These are phyloP conservation scores for Nephrotoma guestfalica DNA, from an alignment of 2,888 invertebrate genomes.

Conservation along the genomic window DNA sequence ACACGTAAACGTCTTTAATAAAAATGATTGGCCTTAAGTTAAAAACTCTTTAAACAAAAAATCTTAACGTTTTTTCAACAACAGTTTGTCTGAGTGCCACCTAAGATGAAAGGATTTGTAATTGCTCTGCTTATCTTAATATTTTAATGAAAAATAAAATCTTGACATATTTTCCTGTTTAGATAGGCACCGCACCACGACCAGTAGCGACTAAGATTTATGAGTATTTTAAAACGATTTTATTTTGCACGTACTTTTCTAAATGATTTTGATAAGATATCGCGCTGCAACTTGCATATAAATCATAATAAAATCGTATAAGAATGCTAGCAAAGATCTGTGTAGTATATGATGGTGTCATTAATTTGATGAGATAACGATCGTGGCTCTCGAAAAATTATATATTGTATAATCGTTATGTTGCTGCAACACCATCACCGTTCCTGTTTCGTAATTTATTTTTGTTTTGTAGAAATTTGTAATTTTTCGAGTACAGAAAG, in stretches of 20 bases:
- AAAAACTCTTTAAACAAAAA: not conserved
- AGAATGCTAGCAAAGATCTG: not conserved
- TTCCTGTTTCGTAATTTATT: not conserved
- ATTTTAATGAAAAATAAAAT: not conserved
- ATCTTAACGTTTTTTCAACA: not conserved
- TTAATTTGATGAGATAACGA: not conserved
- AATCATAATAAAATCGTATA: not conserved
- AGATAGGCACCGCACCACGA: not conserved
- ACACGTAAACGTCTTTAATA: not conserved
- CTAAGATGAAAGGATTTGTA: not conserved
- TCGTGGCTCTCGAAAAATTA: not conserved
- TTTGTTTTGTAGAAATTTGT: not conserved
- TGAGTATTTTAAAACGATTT: not conserved
- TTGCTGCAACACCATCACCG: not conserved
- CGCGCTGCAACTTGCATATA: not conserved
- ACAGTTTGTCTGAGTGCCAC: not conserved
- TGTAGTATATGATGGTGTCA: not conserved
- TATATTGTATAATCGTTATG: not conserved
- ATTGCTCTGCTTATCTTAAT: not conserved
- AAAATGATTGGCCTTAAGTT: not conserved
- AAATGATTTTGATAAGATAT: not conserved
- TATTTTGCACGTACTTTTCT: not conserved
- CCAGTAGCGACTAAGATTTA: not conserved
- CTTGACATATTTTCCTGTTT: not conserved
- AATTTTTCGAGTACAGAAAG: not conserved